Percentiles rank a stretch among this genome's conserved stretches.
These are phyloP conservation scores for Chalcosyrphus nemorum DNA, from an alignment of 2,888 invertebrate species.

Conservation along the genomic window DNA sequence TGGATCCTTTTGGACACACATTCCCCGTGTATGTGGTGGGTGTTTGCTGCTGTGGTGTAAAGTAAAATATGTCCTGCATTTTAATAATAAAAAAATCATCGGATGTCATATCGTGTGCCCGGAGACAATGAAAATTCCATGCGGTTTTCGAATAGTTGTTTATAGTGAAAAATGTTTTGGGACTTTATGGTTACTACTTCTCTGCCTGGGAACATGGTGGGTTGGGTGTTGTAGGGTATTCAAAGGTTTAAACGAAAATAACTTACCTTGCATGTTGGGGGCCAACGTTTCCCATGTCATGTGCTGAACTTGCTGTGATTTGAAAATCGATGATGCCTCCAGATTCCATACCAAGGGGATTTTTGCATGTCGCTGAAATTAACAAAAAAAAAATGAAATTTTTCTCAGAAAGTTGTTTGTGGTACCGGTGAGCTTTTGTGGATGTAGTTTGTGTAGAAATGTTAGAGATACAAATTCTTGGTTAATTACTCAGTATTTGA, in stretches of 20 bases:
- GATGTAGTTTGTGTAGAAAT: conserved; percentile 30
- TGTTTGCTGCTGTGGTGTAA: conserved; percentile 31
- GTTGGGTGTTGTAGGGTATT: background rate
- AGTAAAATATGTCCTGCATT: conserved; percentile 68
- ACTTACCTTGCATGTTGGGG: conserved; percentile 91
- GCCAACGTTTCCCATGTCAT: conserved; percentile 91
- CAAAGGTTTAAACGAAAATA: background rate
- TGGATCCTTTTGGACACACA: conserved; percentile 44
- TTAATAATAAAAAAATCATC: conserved; percentile 68
- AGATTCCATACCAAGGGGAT: conserved; percentile 91
- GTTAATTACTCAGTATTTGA: too few species aligned
- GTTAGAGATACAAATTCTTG: background rate
- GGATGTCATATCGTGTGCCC: conserved; percentile 47
- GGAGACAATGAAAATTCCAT: conserved; percentile 71
- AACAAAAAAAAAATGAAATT: conserved; percentile 27
- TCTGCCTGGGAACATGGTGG: background rate
- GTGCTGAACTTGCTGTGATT: conserved; percentile 91
- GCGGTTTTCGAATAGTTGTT: conserved; percentile 67
- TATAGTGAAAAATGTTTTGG: conserved; percentile 38
- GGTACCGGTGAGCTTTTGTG: too few species aligned
- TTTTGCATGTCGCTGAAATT: conserved; percentile 86
- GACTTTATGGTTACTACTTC: too few species aligned
- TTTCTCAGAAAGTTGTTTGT: conserved; percentile 22
- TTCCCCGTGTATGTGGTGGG: conserved; percentile 31
- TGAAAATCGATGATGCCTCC: conserved; percentile 89